Percentiles rank a stretch among this genome's conserved stretches.
These are phyloP conservation scores for Cephalopachus bancanus DNA, from an alignment of 2,797 vertebrate genomes.

Conservation along the genomic window DNA sequence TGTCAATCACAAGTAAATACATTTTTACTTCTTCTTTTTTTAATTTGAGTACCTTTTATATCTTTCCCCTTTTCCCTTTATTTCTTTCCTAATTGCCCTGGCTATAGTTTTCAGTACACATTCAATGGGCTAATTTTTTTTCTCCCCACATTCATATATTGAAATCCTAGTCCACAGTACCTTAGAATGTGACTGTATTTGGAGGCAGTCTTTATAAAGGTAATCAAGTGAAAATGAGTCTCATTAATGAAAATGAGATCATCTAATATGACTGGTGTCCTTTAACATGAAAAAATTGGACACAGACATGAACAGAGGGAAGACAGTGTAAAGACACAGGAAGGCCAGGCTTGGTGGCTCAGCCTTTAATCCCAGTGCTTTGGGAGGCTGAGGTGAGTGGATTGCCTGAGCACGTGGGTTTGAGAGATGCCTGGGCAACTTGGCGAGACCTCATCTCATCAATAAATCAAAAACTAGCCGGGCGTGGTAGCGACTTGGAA, in stretches of 20 bases:
- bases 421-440: too few species aligned
- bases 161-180: not conserved
- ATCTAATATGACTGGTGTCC: not conserved
- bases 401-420: too few species aligned
- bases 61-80: not conserved
- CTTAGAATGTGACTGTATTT: not conserved
- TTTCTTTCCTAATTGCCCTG: not conserved
- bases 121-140: not conserved
- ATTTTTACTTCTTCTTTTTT: not conserved
- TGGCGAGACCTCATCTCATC: too few species aligned
- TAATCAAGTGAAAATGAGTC: not conserved
- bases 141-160: not conserved
- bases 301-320: not conserved
- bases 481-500: too few species aligned
- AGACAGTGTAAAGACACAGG: not conserved
- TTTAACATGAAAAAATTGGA: not conserved
- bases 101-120: not conserved
- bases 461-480: too few species aligned
- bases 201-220: not conserved
- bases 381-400: too few species aligned
- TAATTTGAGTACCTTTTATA: not conserved
- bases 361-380: too few species aligned
- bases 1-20: not conserved
- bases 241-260: not conserved
- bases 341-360: too few species aligned